Evolutionary conservation across 2,797 vertebrate species (phyloP).

Genomic region (Mallotus villosus): DNA sequence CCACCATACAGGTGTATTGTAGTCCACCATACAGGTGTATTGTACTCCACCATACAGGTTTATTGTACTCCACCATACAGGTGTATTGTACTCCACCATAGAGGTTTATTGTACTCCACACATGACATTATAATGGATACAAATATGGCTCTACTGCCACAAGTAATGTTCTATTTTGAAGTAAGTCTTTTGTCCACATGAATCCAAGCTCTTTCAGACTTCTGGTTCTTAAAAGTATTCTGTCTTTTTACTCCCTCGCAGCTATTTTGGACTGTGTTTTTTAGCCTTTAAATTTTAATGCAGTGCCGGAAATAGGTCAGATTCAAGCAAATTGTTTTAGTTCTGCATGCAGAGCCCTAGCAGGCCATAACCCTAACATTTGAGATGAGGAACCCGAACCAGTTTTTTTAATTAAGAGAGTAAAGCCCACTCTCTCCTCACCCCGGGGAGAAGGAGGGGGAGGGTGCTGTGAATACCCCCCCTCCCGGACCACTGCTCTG

Average conservation of each 20-base stretch:
- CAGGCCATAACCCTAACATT: conserved; percentile 28
- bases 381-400: conserved; percentile 19
- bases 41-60: too few relatives aligned
- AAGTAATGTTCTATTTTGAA: neutral
- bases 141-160: neutral
- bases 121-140: neutral
- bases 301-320: conserved; percentile 31
- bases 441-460: neutral
- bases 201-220: neutral
- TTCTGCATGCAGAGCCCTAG: conserved; percentile 30
- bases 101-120: too few relatives aligned
- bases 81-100: neutral
- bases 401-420: conserved; percentile 25
- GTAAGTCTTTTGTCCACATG: too few relatives aligned
- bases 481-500: neutral
- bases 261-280: conserved; percentile 9
- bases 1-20: too few relatives aligned
- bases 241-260: neutral
- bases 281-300: conserved; percentile 28
- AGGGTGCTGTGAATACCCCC: neutral
- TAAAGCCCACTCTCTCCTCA: neutral
- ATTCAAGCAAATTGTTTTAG: conserved; percentile 32
- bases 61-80: too few relatives aligned
- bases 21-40: neutral
- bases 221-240: neutral